Evolutionary conservation across 1,140 invertebrate genomes (phyloP).

Genomic region (Zaprionus nigranus): DNA sequence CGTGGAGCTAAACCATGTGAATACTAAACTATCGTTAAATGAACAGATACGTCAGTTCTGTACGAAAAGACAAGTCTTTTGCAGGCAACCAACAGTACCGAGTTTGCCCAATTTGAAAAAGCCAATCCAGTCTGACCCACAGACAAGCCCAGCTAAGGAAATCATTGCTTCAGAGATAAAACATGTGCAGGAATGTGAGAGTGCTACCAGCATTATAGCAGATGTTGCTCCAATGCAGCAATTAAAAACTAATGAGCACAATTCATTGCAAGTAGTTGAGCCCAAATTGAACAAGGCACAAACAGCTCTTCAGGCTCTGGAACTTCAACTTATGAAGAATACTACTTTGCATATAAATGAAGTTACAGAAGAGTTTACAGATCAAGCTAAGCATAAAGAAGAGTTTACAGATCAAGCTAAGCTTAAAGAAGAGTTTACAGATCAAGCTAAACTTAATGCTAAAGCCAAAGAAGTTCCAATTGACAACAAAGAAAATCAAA

Average conservation of each 20-base stretch:
- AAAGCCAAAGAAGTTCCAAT: not conserved
- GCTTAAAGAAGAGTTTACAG: no score
- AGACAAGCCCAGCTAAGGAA: not conserved
- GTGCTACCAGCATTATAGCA: not conserved
- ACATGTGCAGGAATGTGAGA: not conserved
- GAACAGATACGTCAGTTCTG: constrained; percentile 31
- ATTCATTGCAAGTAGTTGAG: not conserved
- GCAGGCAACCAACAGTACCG: not conserved
- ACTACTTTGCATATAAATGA: not conserved
- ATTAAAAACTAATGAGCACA: not conserved
- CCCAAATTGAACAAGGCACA: not conserved
- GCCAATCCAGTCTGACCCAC: not conserved
- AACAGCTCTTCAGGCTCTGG: not conserved
- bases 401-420: no score
- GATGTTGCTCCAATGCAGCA: not conserved
- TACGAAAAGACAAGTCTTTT: not conserved
- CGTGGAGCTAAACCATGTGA: constrained; percentile 42
- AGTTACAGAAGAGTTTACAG: not conserved
- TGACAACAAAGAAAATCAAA: not conserved
- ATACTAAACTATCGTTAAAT: constrained; percentile 38
- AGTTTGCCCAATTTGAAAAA: not conserved
- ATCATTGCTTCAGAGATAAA: not conserved
- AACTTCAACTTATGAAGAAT: not conserved
- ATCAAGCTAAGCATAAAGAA: no score
- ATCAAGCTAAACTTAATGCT: not conserved